These are phyloP conservation scores for Orthonevra nobilis DNA, from an alignment of 2,888 invertebrate genomes.

Conservation along the genomic window DNA sequence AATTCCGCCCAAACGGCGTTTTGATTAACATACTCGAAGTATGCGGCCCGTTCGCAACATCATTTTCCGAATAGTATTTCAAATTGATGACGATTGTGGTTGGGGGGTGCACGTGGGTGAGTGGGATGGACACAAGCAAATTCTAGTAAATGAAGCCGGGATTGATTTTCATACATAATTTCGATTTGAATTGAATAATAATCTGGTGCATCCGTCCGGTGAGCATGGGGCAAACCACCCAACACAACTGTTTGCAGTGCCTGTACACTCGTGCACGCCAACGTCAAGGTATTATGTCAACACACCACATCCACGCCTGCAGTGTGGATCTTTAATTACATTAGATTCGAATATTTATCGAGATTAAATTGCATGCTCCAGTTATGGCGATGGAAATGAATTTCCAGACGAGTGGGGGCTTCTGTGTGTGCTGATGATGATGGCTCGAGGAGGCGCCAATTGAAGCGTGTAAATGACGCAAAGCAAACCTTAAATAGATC, in stretches of 20 bases:
- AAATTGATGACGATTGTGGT: constrained; percentile 37
- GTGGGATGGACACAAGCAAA: not conserved
- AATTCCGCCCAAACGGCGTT: constrained; percentile 24
- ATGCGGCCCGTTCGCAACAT: constrained; percentile 21
- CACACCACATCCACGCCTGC: not conserved
- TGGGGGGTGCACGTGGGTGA: not conserved
- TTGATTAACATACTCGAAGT: constrained; percentile 44
- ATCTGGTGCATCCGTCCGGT: not conserved
- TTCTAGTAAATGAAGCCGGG: not conserved
- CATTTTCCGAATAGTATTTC: constrained; percentile 45
- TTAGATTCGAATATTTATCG: constrained; percentile 52
- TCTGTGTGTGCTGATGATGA: not conserved
- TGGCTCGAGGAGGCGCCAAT: not conserved
- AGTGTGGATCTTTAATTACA: constrained; percentile 47
- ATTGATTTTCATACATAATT: constrained; percentile 38
- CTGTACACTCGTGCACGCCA: too few relatives aligned
- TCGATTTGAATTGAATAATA: constrained; percentile 23
- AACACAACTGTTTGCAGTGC: too few relatives aligned
- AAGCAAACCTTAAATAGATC: constrained; percentile 12
- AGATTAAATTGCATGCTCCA: constrained; percentile 50
- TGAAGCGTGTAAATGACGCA: not conserved
- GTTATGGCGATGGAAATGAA: constrained; percentile 25
- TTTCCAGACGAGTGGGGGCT: not conserved
- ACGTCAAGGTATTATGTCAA: constrained; percentile 21
- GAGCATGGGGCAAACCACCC: not conserved